These are phyloP conservation scores for Opisthograptis luteolata DNA, from an alignment of 2,888 invertebrate species.

Conservation along the genomic window DNA sequence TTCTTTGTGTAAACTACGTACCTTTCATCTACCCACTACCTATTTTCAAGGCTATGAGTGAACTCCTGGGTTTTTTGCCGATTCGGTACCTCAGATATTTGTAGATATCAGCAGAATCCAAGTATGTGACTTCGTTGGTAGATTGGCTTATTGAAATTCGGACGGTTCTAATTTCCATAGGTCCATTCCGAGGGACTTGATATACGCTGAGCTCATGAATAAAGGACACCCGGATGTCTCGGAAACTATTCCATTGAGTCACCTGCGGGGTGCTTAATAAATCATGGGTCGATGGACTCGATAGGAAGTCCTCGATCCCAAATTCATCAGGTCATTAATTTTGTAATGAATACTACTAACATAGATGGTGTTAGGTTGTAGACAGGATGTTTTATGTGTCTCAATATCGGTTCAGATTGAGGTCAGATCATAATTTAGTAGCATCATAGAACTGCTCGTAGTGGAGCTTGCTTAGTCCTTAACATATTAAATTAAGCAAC, in stretches of 20 bases:
- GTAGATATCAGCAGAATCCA: slow-evolving; percentile 21
- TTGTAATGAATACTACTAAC: slow-evolving; percentile 29
- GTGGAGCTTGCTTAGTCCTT: too few relatives aligned
- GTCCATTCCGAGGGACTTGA: slow-evolving; percentile 36
- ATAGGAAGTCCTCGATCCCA: slow-evolving; percentile 13
- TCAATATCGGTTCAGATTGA: too few relatives aligned
- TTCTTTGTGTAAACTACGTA: too few relatives aligned
- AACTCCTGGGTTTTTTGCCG: slow-evolving; percentile 3
- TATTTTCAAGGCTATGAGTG: too few relatives aligned
- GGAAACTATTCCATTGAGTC: slow-evolving; percentile 39
- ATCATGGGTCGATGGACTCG: slow-evolving; percentile 22
- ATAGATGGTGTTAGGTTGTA: too few relatives aligned
- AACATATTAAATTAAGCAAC: too few relatives aligned
- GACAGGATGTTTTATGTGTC: too few relatives aligned
- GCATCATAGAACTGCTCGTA: too few relatives aligned
- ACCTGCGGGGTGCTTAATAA: slow-evolving; percentile 30
- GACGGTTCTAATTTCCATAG: slow-evolving; percentile 45
- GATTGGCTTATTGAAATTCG: slow-evolving; percentile 45
- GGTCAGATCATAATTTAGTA: too few relatives aligned
- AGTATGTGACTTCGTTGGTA: slow-evolving; percentile 23
- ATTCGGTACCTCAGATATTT: neutral
- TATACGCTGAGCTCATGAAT: slow-evolving; percentile 48
- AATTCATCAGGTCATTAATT: slow-evolving; percentile 25
- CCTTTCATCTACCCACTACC: too few relatives aligned
- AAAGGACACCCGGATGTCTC: slow-evolving; percentile 40